phyloP scores from a whole-genome alignment of 2,113 vertebrate species.

The Gymnorhina tibicen region DNA sequence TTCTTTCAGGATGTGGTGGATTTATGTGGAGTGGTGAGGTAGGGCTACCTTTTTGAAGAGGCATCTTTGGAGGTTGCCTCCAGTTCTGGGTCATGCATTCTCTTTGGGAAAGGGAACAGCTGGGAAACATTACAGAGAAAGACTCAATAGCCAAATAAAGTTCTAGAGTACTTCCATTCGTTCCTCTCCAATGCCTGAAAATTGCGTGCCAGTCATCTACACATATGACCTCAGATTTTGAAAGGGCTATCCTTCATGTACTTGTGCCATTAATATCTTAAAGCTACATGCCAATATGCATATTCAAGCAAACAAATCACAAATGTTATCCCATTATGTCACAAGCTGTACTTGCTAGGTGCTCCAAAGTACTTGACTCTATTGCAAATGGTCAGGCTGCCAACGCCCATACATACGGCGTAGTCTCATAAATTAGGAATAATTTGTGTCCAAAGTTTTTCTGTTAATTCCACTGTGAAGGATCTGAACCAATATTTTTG shows the following conservation, averaged over 20 bases:
- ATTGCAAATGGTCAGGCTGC: neutral
- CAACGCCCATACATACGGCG: neutral
- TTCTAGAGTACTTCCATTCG: neutral
- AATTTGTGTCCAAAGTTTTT: neutral
- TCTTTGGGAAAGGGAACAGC: neutral
- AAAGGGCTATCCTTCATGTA: neutral
- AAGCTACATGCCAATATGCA: neutral
- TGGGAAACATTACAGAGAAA: neutral
- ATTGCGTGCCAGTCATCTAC: neutral
- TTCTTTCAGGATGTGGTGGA: neutral
- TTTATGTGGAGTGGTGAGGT: neutral
- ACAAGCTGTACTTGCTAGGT: neutral
- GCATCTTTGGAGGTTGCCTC: neutral
- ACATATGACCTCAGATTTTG: neutral
- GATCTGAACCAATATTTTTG: conserved; percentile 26
- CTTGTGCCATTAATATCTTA: neutral
- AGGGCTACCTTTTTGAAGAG: neutral
- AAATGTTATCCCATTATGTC: neutral
- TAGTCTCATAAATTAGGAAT: neutral
- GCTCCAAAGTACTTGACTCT: neutral
- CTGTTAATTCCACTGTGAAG: neutral
- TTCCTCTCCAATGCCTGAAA: neutral
- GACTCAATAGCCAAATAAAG: neutral
- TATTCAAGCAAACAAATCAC: neutral
- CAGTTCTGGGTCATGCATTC: neutral